phyloP scores from a whole-genome alignment of 2,888 invertebrate genomes.

The Spodoptera picta region DNA sequence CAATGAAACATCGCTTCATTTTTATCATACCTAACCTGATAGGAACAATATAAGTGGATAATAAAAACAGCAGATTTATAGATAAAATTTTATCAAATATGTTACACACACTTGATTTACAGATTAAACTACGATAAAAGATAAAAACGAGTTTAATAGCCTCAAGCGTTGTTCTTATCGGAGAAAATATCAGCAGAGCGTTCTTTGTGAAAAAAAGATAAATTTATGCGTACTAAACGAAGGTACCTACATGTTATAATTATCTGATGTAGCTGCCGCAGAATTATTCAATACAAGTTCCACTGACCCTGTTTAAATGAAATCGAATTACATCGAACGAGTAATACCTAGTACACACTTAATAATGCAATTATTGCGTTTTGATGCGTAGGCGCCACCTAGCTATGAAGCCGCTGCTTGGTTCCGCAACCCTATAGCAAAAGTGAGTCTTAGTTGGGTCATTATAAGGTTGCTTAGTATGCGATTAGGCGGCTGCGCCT shows the following conservation, averaged over 20 bases:
- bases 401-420: conserved; percentile 70
- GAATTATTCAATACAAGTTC: conserved; percentile 37
- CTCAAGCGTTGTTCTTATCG: conserved; percentile 66
- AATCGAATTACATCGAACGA: conserved; percentile 41
- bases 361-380: conserved; percentile 73
- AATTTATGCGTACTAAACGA: conserved; percentile 17
- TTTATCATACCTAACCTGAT: conserved; percentile 67
- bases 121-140: conserved; percentile 79
- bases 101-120: conserved; percentile 72
- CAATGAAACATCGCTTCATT: conserved; percentile 69
- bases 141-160: conserved; percentile 82
- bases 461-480: conserved; percentile 85
- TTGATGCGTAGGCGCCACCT: conserved; percentile 78
- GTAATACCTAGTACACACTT: conserved; percentile 58
- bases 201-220: conserved; percentile 22
- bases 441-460: conserved; percentile 79
- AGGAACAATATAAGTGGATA: conserved; percentile 65
- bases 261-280: conserved; percentile 17
- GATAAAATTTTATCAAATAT: conserved; percentile 78
- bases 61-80: conserved; percentile 77
- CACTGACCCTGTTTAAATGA: conserved; percentile 54
- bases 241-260: conserved; percentile 5
- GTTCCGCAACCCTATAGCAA: conserved; percentile 81
- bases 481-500: conserved; percentile 82
- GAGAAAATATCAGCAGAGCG: conserved; percentile 26